These are phyloP conservation scores for Rousettus madagascariensis DNA, from an alignment of 2,797 vertebrate genomes.

Conservation along the genomic window DNA sequence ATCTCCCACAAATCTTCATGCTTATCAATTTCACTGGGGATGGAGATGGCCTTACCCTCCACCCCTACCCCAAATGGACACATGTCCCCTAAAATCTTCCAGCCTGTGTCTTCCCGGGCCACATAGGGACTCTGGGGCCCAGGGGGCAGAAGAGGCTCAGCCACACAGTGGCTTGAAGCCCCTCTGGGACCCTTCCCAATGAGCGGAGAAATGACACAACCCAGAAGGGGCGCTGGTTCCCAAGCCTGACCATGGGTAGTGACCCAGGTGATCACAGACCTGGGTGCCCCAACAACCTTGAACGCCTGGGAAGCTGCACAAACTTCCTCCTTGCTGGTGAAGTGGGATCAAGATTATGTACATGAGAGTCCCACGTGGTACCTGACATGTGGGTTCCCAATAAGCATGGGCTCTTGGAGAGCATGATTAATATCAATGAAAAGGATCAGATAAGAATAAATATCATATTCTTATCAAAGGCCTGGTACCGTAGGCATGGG, in stretches of 20 bases:
- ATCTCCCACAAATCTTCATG: neutral
- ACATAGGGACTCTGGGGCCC: neutral
- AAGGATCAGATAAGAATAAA: neutral
- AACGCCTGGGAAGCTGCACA: neutral
- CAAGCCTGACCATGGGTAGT: neutral
- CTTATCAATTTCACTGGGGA: neutral
- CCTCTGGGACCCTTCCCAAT: neutral
- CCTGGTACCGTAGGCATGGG: accelerated
- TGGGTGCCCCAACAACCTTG: neutral
- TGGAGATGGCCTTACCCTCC: neutral
- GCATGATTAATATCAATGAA: neutral
- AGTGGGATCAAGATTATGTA: neutral
- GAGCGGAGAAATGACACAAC: neutral
- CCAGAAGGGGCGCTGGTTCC: neutral
- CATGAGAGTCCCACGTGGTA: accelerated
- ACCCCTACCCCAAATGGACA: neutral
- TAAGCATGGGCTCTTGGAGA: neutral
- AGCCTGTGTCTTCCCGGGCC: neutral
- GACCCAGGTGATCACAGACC: neutral
- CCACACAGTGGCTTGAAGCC: neutral
- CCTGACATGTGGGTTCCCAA: neutral
- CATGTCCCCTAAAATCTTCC: neutral
- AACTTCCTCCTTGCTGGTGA: neutral
- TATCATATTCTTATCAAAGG: neutral
- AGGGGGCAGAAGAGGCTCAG: neutral